Evolutionary conservation across 2,888 invertebrate species (phyloP).

Genomic region (Acronicta alni): DNA sequence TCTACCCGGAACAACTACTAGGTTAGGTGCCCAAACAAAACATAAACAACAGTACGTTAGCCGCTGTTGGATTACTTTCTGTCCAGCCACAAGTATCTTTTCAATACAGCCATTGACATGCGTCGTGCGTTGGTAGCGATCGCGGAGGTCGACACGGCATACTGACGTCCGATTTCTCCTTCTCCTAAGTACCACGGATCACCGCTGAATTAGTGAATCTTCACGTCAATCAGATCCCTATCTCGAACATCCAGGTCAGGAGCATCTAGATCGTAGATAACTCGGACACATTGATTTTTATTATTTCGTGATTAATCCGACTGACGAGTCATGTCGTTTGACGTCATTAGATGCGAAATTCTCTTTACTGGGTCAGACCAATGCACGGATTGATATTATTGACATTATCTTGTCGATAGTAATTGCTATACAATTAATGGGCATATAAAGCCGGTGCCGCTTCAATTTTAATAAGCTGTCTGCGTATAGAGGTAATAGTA

Average conservation of each 20-base stretch:
- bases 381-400: slow-evolving; percentile 45
- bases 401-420: slow-evolving; percentile 47
- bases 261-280: slow-evolving; percentile 76
- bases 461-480: slow-evolving; percentile 23
- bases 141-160: slow-evolving; percentile 57
- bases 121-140: slow-evolving; percentile 57
- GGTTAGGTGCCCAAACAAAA: slow-evolving; percentile 23
- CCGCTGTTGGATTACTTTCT: slow-evolving; percentile 42
- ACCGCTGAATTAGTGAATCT: slow-evolving; percentile 76
- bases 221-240: slow-evolving; percentile 81
- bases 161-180: slow-evolving; percentile 63
- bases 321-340: slow-evolving; percentile 78
- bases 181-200: slow-evolving; percentile 45
- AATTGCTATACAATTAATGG: slow-evolving; percentile 46
- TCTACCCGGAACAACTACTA: slow-evolving; percentile 8
- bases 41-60: slow-evolving; percentile 26
- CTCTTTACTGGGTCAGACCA: slow-evolving; percentile 59
- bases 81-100: slow-evolving; percentile 22
- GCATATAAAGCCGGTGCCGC: slow-evolving; percentile 16
- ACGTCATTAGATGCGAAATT: slow-evolving; percentile 67
- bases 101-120: slow-evolving; percentile 52
- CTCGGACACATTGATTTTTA: slow-evolving; percentile 75
- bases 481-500: slow-evolving; percentile 15
- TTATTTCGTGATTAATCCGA: slow-evolving; percentile 80
- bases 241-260: slow-evolving; percentile 83